A percentile compares a stretch with the other conserved stretches of the same genome.
Conservation (phyloP, 1,140 invertebrate genomes). For the Halictus rubicundus region DNA sequence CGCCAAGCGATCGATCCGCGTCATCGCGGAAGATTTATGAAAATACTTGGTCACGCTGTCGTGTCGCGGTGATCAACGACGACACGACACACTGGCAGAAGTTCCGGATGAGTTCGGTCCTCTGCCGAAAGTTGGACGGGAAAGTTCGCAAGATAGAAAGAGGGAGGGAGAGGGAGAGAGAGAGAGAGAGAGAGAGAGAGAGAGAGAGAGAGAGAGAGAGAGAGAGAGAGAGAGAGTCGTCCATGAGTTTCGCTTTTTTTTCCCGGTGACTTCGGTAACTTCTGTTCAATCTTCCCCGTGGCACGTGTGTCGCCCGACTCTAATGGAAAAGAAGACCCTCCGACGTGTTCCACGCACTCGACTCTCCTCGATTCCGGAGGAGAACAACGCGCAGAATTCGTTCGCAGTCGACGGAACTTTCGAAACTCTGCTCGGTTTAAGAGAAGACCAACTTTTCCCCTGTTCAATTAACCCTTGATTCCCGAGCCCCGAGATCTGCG, state of each 20-base stretch:
- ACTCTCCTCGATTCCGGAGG: neutral
- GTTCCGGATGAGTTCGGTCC: slow-evolving; percentile 42
- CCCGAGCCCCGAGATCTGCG: too few relatives aligned
- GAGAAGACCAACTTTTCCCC: too few relatives aligned
- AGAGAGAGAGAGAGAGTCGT: slow-evolving; percentile 21
- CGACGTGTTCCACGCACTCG: slow-evolving; percentile 5
- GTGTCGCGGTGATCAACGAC: slow-evolving; percentile 45
- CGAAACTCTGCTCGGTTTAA: too few relatives aligned
- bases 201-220: too few relatives aligned
- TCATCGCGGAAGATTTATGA: slow-evolving; percentile 58
- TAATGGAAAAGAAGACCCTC: slow-evolving; percentile 39
- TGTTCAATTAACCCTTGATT: too few relatives aligned
- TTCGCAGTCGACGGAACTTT: neutral
- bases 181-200: slow-evolving; percentile 20
- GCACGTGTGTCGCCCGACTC: slow-evolving; percentile 44
- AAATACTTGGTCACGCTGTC: slow-evolving; percentile 54
- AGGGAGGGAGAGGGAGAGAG: too few relatives aligned
- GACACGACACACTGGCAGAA: slow-evolving; percentile 21
- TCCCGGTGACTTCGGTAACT: slow-evolving; percentile 33
- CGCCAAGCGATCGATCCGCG: slow-evolving; percentile 38
- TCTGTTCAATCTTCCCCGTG: slow-evolving; percentile 46
- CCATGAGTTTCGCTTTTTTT: slow-evolving; percentile 18
- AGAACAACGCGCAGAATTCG: neutral
- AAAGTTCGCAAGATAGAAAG: slow-evolving; percentile 33
- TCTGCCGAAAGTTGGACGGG: slow-evolving; percentile 16